A percentile compares a stretch with the other conserved stretches of the same genome.
Conservation (phyloP, 2,113 vertebrate genomes). For the Nothoprocta perdicaria region DNA sequence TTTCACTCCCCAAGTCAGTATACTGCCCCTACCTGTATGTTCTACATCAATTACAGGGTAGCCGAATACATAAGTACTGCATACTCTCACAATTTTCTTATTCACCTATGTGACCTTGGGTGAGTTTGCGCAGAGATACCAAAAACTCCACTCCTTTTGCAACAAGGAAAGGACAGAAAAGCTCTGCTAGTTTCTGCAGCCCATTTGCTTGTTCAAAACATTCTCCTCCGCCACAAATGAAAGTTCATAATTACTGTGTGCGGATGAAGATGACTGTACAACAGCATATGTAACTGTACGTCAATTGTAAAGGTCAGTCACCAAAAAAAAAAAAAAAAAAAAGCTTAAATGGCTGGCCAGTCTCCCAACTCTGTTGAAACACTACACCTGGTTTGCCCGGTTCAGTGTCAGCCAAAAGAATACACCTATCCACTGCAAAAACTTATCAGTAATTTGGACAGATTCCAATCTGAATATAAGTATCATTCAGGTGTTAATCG, state of each 20-base stretch:
- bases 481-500: not conserved
- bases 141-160: not conserved
- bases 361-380: not conserved
- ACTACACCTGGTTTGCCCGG: not conserved
- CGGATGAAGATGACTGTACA: not conserved
- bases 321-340: not conserved
- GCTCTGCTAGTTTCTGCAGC: accelerated
- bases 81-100: not conserved
- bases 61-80: not conserved
- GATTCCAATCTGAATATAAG: not conserved
- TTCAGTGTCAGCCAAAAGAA: not conserved
- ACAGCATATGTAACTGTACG: not conserved
- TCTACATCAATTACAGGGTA: not conserved
- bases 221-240: not conserved
- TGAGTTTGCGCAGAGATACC: not conserved
- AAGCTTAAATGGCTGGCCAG: not conserved
- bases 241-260: not conserved
- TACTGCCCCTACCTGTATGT: not conserved
- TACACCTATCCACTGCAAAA: not conserved
- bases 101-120: not conserved
- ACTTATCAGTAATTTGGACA: not conserved
- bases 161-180: not conserved
- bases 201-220: not conserved
- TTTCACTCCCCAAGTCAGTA: not conserved
- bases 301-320: not conserved